Conservation (phyloP, 1,140 invertebrate genomes). For the Ganaspis sp. region DNA sequence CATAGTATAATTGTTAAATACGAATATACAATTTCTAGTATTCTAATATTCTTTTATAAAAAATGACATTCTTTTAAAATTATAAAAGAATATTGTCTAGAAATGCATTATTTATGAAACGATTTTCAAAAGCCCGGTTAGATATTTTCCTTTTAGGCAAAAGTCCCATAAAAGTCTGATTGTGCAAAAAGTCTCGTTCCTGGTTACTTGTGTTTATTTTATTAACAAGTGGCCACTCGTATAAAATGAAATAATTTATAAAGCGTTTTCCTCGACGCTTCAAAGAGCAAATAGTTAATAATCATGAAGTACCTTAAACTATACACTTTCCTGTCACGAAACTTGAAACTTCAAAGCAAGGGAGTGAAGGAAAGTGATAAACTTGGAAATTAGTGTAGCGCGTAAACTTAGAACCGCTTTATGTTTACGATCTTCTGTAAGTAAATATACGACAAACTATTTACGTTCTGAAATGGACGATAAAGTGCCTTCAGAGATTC, state of each 20-base stretch:
- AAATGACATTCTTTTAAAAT: too few species aligned
- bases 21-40: too few species aligned
- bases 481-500: neutral
- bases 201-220: too few species aligned
- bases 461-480: neutral
- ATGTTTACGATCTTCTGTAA: conserved; percentile 1
- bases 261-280: neutral
- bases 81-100: too few species aligned
- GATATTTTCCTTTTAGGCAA: too few species aligned
- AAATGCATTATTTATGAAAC: too few species aligned
- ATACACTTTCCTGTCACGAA: neutral
- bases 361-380: conserved; percentile 19
- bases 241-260: neutral
- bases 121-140: too few species aligned
- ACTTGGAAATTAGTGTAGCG: conserved; percentile 1
- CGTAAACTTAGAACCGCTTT: neutral
- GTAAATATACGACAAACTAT: conserved; percentile 16
- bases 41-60: too few species aligned
- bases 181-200: too few species aligned
- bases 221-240: neutral
- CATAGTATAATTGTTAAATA: too few species aligned
- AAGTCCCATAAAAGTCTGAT: too few species aligned
- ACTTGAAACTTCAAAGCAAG: neutral
- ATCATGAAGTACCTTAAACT: neutral
- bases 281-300: neutral